Evolutionary conservation across 2,113 vertebrate genomes (phyloP), one percentile per base, ranked within the genome.

Genomic region (Lepisosteus oculatus): DNA sequence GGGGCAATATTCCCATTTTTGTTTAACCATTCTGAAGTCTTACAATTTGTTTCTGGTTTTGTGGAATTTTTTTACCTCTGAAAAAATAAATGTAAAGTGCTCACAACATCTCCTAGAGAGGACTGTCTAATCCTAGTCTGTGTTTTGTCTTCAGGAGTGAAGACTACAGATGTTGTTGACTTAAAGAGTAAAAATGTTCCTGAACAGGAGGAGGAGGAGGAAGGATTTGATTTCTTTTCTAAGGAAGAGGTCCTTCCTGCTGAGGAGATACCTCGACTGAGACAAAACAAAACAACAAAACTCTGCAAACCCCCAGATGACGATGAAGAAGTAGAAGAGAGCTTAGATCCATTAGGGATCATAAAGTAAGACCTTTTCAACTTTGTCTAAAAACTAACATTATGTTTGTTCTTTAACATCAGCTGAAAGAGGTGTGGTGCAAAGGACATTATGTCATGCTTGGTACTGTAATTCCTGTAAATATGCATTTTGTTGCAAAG

Each of bases 301-400:
- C 74, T 77, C 4, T 42, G 61, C 55, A 70, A 78, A 8, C 72
- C 84, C 4, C 72, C 81, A 2, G 80, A 79, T 3, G 85, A 88
- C 4, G 86, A 87, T 3, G 87, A 90, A 13, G 83, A 87, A 13
- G 87, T 87, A 8, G 91, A 92, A n/a, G 92, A 92, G 67, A 79
- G 65, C 1, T 72, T 92, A 69, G 94, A 94, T 43, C 94, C 93
- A 8, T 84, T 95, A 79, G 93, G 94, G 68, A 88, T 93, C 80
- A 81, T 93, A 45, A 89, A 90, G 94, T 94, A 87, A 70, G 84
- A 64, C 14, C n/a, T 29, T 29, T 29, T 29, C 29, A 29, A 29
- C 29, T 29, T 29, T 29, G 29, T 29, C 29, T 29, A 29, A 29
- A 29, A 29, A 29, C 29, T 29, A 29, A 29, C 29, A 29, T 2